Base-by-base conservation (phyloP, 2,113 vertebrate species). In the Tichodroma muraria region DNA sequence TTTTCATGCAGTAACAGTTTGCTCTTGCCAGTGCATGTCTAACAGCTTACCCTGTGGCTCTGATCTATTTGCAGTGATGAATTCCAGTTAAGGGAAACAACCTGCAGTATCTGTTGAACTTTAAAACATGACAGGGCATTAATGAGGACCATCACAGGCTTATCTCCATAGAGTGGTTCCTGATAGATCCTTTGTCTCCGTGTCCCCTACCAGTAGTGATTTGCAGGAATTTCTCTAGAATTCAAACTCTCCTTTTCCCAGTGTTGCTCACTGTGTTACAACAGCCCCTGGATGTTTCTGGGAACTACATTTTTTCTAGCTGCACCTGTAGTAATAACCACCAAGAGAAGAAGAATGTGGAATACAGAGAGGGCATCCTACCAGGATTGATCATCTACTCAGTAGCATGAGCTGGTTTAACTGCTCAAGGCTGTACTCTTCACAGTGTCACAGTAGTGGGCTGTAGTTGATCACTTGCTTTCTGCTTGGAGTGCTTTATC, bases 1-100 rank as follows among this genome's bases (percentile, higher is more conserved):
- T 92, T 96, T 96, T 93, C 89, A 91, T 81, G 87, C 90, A 84
- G 44, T 64, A 96, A 85, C 78, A 79, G 76, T 90, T 91, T 92
- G 44, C n/a, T 90, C 79, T 91, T 91, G 84, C 89, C 85, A n/a
- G 57, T 86, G 56, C 94, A 90, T 37, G 89, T 89, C 90, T 95
- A 90, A 93, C 79, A 89, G 42, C 75, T 94, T 69, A 73, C 75
- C 87, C 84, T 37, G 80, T 94, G 84, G 66, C 93, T 91, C 92
- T 90, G 56, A 80, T 91, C 93, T 93, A 76, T 93, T 86, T 92
- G 68, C 38, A 87, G 71, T 77, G 85, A 93, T 81, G 87, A 90
- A 95, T 90, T 88, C 70, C 85, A 88, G 59, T 64, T 75, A 79
- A 90, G 59, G 44, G 77, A 95, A 80, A 64, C 80, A 90, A 89